Conservation (phyloP, 2,797 vertebrate species). For the Helarctos malayanus region DNA sequence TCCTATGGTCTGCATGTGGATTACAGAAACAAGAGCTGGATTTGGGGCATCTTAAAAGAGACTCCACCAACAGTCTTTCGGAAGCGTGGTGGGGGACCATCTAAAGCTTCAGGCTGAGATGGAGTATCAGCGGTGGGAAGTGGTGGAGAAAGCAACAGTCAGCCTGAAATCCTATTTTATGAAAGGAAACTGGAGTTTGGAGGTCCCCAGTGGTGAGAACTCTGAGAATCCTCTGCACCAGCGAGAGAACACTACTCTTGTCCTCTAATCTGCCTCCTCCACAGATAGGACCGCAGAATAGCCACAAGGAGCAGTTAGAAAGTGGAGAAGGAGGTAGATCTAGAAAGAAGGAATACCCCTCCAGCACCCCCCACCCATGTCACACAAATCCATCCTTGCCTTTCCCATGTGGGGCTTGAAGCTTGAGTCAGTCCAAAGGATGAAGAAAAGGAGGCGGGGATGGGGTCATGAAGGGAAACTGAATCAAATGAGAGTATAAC, state of each 20-base stretch:
- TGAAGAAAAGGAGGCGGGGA: background rate
- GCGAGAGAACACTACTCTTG: background rate
- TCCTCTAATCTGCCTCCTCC: background rate
- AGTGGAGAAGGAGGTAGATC: background rate
- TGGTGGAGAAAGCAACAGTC: background rate
- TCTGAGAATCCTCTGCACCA: background rate
- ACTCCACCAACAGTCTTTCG: background rate
- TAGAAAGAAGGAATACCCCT: background rate
- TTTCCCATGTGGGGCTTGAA: background rate
- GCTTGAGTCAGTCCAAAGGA: background rate
- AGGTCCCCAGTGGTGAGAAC: background rate
- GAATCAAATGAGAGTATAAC: background rate
- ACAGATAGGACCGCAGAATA: background rate
- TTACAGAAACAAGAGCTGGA: background rate
- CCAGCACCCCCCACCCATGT: fast-evolving
- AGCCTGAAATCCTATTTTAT: background rate
- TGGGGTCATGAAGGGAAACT: background rate
- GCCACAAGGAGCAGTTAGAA: background rate
- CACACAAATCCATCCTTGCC: background rate
- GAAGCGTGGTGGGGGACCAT: background rate
- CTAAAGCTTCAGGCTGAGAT: background rate
- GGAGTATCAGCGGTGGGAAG: background rate
- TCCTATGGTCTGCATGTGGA: background rate
- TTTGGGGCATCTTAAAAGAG: background rate
- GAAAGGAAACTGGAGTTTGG: background rate